Evolutionary conservation across 1,140 invertebrate species (phyloP), one percentile per base, ranked within the genome.

Genomic region (Dermatophagoides farinae): DNA sequence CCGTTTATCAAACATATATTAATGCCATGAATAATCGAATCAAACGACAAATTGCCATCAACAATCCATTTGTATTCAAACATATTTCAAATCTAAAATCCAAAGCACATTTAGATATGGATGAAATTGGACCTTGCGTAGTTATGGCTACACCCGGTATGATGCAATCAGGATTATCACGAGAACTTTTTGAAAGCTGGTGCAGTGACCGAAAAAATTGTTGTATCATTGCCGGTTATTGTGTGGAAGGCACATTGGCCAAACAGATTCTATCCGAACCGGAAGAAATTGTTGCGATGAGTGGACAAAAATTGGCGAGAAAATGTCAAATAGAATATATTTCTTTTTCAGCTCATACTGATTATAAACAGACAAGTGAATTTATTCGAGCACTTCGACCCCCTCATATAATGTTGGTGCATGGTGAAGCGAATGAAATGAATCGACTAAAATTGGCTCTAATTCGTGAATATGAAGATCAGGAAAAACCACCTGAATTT

Each of bases 1-100:
- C 90, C 61, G 95, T 99, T 0, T 99, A 99, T 75, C 95, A 99
- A 72, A 99, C 95, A 0, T 98, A 97, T 70, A 85, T 98, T 0
- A 96, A 97, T 74, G 92, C 93, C 0, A 99, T 99, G 96, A 99
- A 99, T 71, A 90, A 97, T 65, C 84, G 84, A 69, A 98, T 99
- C 65, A 78, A 85, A 20, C 72, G 89, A 9, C 93, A 98, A 74
- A 97, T 98, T 67, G 87, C 90, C 0, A 85, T 97, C 39, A 96
- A 93, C 70, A 98, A 98, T 77, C 96, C 96, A 0, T 99, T 99
- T 75, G 88, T 97, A 1, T 99, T 99, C 72, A 88, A 93, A 67
- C 95, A 98, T 69, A 97, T 99, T 65, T 95, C 89, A 8, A 97
- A 98, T 75, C 73, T 99, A 0, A 97, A 98, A 78, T 91, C 91